Base-by-base conservation (phyloP, 2,113 vertebrate species). In the Pluvialis apricaria region DNA sequence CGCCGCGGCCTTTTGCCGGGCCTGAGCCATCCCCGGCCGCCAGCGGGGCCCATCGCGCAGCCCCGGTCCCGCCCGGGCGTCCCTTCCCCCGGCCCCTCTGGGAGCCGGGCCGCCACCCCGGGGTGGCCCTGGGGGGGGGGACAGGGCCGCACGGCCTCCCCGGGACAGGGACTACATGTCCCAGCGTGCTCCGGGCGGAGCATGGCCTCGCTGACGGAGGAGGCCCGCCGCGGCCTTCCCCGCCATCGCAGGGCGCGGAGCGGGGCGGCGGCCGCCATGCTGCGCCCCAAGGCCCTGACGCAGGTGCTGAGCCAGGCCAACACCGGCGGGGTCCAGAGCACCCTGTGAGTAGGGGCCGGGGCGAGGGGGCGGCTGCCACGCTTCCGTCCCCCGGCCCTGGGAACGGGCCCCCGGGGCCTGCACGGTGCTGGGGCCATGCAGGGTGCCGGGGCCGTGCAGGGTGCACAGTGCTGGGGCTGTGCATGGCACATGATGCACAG, bases 281-380 rank as follows among this genome's bases (percentile, higher is more conserved):
- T 99, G 97, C 98, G 99, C 70, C 99, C 99, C 45, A 99, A 99
- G 93, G 99, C 99, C 58, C 96, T 99, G 88, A 99, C 99, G 77
- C 99, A 99, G 97, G 99, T 99, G 66, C 98, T 99, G 54, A 99
- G 99, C 97, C 99, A 99, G 82, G 99, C 99, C 82, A 99, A 99
- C 97, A 99, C 99, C 11, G 99, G 98, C 91, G 99, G 99, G 55
- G 99, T 99, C 71, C 99, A 99, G 93, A 99, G 99, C 98, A 99
- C 99, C 12, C 97, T 99, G 99, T 99, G 96, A 99, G 99, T 91
- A 55, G 32, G 61, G 60, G 10, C 4, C 29, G 54, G 71, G 38
- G 7, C n/a, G 36, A 17, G 57, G n/a, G 54, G 51, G 49, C 11
- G 15, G 40, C n/a, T 32, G 47, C 31, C 45, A 13, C 2, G 21